Base-by-base conservation (phyloP, 2,797 vertebrate genomes). In the Brotula barbata region DNA sequence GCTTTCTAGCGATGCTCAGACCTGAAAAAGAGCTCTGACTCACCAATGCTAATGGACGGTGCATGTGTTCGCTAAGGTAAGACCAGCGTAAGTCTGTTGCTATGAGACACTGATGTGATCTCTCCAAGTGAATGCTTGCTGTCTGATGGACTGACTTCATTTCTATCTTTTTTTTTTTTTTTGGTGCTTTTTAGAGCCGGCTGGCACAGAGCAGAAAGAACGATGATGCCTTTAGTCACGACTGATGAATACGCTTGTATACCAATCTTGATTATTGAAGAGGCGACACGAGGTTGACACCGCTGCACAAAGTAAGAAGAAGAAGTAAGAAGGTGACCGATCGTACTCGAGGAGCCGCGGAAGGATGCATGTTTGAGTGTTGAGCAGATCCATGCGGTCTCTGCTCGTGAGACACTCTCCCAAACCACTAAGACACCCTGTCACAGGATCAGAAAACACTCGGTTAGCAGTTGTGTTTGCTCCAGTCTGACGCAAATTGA, bases 41-140 rank as follows among this genome's bases (percentile, higher is more conserved):
- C n/a, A n/a, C n/a, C n/a, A n/a, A n/a, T n/a, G n/a, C n/a, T n/a
- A n/a, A n/a, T 33, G 36, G 22, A 47, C 23, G 63, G 40, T 56
- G n/a, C 39, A 13, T 59, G 17, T 48, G 42, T 37, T 53, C 22
- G 42, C 10, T 4, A 58, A 69, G 25, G 46, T 66, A 58, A 67
- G 44, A 19, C 74, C 52, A 78, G 67, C 43, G 20, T 43, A 62
- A 50, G 15, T 54, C 46, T 62, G 43, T 71, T 73, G 62, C 54
- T 54, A 51, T 65, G 73, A 77, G 55, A 72, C 42, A 22, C 43
- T 77, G 75, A 81, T 64, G 72, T 71, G 69, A 76, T 67, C 14
- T 5, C 67, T 53, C 40, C 37, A 20, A n/a, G 43, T 60, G 64
- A 75, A 71, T 64, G 25, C 72, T 52, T 65, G 28, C 67, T 62